Base-by-base conservation (phyloP, 1,140 invertebrate genomes). In the Onthophagus taurus region DNA sequence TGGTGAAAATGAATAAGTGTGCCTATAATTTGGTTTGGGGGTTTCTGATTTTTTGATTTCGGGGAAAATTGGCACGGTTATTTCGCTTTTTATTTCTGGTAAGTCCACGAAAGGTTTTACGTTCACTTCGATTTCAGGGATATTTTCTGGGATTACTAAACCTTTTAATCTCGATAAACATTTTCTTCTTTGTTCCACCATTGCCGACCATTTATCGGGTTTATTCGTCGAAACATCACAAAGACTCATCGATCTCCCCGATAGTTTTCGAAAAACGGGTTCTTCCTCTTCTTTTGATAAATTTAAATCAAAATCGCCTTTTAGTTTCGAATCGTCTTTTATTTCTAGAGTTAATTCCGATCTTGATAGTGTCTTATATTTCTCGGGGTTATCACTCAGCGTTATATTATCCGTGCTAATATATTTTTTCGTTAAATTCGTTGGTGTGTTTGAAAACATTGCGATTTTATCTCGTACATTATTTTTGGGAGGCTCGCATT, bases 401-500 rank as follows among this genome's bases (percentile, higher is more conserved):
- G 37, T 5, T 14, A 39, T 9, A 12, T 21, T 39, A 12, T 29
- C 14, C 14, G 37, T 26, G 16, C 37, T 39, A 16, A 39, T 24
- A 24, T 39, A 39, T 29, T 39, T 39, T 23, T 39, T 39, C 3
- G 20, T 18, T 12, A 39, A 21, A 1, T 9, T 39, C 9, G 23
- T 9, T 26, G 14, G 37, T 37, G 64, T 65, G 8, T 61, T 63
- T 4, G 85, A 86, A 63, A 90, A 90, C 81, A 89, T 85, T 26
- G 85, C 86, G 54, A 90, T 90, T 66, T 89, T 89, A 58, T 89
- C 85, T 53, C 80, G 78, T 12, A 89, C 85, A 51, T 83, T 86
- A 82, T 81, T 18, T 2, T 13, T 17, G 8, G 16, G 20, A 2
- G 20, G 23, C 13, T 18, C 18, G 23, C 23, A 13, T 12, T 24